Evolutionary conservation across 2,888 invertebrate genomes (phyloP), one percentile per base, ranked within the genome.

Genomic region (Melolontha melolontha): DNA sequence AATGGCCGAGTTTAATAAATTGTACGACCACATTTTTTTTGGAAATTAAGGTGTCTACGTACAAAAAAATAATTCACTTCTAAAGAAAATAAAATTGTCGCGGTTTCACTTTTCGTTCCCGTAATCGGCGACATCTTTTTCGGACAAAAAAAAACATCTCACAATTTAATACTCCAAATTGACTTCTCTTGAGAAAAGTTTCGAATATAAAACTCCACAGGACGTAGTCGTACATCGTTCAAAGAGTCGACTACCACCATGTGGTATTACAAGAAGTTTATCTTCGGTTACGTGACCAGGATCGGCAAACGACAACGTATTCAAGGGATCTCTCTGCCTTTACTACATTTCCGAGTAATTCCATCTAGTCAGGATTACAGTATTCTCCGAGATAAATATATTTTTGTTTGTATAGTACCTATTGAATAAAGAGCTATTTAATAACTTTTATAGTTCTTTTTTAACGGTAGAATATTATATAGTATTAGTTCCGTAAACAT

Each of bases 231-330:
- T 22, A 14, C 47, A 34, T 11, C 47, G 14, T 14, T 39, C 59
- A 47, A 47, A 62, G 42, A 57, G 39, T 16, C 59, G 34, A 34
- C 59, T 47, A 14, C 47, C 16, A 49, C 14, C 59, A 62, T 69
- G 71, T 71, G 70, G 76, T 74, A 76, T 77, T 75, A 77, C 73
- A 71, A 73, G 75, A 77, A 77, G 76, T 77, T 73, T 72, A 72
- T 73, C 72, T 72, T 68, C 67, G 55, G 51, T 67, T 69, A 73
- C 72, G 73, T 73, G 72, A 72, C 74, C 66, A 66, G 71, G 68
- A 68, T 70, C 64, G 67, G 64, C 71, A 70, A 74, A 75, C 59
- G 73, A 72, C 72, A 70, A 63, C 66, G 73, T 75, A 75, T 74
- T 74, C 75, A 71, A 70, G 70, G 66, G 75, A 72, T 70, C 29